A percentile compares a stretch with the other conserved stretches of the same genome.
These are phyloP conservation scores for Carassius auratus DNA, from an alignment of 2,113 vertebrate genomes.

Conservation along the genomic window DNA sequence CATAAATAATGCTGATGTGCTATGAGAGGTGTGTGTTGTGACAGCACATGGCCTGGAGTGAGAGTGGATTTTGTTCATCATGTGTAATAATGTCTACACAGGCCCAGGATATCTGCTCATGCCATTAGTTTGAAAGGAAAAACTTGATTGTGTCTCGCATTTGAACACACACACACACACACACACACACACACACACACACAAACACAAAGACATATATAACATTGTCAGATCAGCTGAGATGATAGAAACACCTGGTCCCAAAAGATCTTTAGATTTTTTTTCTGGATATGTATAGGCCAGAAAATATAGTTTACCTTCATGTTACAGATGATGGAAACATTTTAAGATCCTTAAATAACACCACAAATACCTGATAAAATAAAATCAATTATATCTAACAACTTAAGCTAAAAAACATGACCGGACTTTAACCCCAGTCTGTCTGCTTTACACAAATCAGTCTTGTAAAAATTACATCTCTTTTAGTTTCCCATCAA, in stretches of 20 bases:
- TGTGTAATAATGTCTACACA: background rate
- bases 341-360: background rate
- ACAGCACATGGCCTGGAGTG: background rate
- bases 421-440: background rate
- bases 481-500: background rate
- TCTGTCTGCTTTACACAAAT: background rate
- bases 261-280: background rate
- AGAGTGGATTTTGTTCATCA: background rate
- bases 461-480: background rate
- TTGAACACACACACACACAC: background rate
- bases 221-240: background rate
- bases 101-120: conserved; percentile 17
- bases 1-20: conserved; percentile 14
- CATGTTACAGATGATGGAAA: background rate
- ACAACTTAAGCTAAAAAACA: background rate
- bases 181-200: background rate
- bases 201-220: background rate
- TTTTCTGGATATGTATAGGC: background rate
- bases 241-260: conserved; percentile 45
- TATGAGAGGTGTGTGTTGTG: background rate
- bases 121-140: background rate
- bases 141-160: background rate
- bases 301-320: conserved; percentile 4
- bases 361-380: conserved; percentile 4
- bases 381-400: conserved; percentile 18